Base-by-base conservation (phyloP, 2,113 vertebrate species). In the Aythya baeri region DNA sequence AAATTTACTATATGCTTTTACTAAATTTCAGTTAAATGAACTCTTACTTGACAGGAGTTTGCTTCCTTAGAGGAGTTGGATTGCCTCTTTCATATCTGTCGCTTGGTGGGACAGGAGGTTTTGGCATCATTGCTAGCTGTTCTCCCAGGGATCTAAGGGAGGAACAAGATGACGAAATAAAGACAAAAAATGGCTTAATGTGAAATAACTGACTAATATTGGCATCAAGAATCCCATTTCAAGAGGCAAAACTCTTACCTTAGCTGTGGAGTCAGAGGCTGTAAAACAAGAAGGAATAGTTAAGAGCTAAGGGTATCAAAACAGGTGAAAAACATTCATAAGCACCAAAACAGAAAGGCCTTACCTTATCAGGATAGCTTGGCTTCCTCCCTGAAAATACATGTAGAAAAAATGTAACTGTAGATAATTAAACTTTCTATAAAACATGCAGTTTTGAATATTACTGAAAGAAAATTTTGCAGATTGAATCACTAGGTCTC, bases 61-160 rank as follows among this genome's bases (percentile, higher is more conserved):
- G 97, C 93, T 98, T 98, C 94, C 97, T 98, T 26, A 95, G 88
- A 11, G 96, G 57, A 41, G 94, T 10, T 8, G 97, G 96, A 54
- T 93, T 98, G 17, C 95, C 98, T 95, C 98, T 98, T 50, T 97
- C 98, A 1, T 95, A 96, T 52, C 97, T 97, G 17, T 98, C 98
- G 0, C 83, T 72, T n/a, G 98, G 91, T 9, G 98, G 98, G 12
- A 98, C 57, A 6, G 98, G 98, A 94, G 98, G 98, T 90, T 99
- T 99, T 44, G 92, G 83, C 93, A 98, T 97, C 96, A 97, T 98
- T 92, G 97, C 96, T 38, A 98, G 86, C 54, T 97, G 96, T 25
- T 98, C 98, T 62, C 95, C 97, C 5, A 95, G 91, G 65, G 88
- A 62, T 85, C 98, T 98, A 86, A 61, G 38, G 72, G n/a, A 90